Conservation (phyloP, 2,113 vertebrate species). For the Varanus komodoensis region DNA sequence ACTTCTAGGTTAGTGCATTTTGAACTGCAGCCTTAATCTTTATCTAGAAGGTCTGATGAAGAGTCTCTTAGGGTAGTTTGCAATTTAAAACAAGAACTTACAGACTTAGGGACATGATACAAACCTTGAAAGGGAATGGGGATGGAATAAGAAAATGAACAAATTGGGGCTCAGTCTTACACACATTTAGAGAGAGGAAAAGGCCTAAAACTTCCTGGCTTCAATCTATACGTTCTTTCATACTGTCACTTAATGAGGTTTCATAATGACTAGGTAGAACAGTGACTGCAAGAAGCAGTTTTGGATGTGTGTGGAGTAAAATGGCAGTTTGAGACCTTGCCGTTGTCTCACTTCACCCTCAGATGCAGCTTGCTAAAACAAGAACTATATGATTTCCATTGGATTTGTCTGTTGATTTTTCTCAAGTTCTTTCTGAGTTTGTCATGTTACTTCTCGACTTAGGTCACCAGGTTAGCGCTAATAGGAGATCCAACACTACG, state of each 20-base stretch:
- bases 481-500: slow-evolving; percentile 86
- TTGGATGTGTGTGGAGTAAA: neutral
- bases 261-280: neutral
- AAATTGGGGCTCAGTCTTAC: neutral
- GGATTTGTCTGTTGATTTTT: neutral
- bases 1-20: neutral
- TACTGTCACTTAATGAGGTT: neutral
- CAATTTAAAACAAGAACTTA: neutral
- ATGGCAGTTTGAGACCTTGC: neutral
- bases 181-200: too few species aligned
- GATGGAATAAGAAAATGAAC: neutral
- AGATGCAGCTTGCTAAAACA: neutral
- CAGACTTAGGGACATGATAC: neutral
- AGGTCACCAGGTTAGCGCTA: slow-evolving; percentile 80
- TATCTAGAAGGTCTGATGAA: neutral
- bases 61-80: neutral
- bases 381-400: neutral
- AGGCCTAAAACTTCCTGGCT: too few species aligned
- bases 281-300: neutral
- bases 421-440: neutral
- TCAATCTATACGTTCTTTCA: neutral
- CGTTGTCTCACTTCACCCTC: neutral
- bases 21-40: neutral
- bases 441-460: slow-evolving; percentile 43
- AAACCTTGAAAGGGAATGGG: neutral